Percentiles rank a stretch among this genome's conserved stretches.
phyloP scores from a whole-genome alignment of 2,888 invertebrate genomes.

The Helleia helle region DNA sequence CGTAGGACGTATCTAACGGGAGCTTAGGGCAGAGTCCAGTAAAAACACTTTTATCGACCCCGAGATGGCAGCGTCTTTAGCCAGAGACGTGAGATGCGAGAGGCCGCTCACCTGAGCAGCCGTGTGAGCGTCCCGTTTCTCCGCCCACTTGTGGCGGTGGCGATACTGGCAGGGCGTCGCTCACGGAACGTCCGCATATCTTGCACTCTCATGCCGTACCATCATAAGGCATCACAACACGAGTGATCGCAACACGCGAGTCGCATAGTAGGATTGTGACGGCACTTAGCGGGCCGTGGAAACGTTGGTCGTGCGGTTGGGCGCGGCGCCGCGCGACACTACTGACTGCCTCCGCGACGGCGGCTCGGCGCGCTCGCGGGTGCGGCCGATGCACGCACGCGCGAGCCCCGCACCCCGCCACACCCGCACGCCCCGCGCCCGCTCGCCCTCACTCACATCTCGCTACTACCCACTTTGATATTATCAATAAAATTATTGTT shows the following conservation, averaged over 20 bases:
- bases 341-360: constrained; percentile 32
- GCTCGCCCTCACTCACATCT: constrained; percentile 54
- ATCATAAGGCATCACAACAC: constrained; percentile 70
- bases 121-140: constrained; percentile 47
- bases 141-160: constrained; percentile 68
- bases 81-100: constrained; percentile 48
- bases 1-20: background rate
- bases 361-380: constrained; percentile 55
- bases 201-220: constrained; percentile 65
- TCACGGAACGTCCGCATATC: constrained; percentile 70
- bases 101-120: constrained; percentile 65
- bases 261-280: constrained; percentile 43
- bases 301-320: constrained; percentile 30
- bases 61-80: constrained; percentile 50
- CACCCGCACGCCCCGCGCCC: constrained; percentile 23
- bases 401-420: constrained; percentile 30
- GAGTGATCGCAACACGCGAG: constrained; percentile 55
- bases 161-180: constrained; percentile 38
- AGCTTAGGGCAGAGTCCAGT: constrained; percentile 9
- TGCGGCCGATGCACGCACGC: constrained; percentile 61
- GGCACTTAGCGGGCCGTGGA: constrained; percentile 23
- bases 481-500: constrained; percentile 72
- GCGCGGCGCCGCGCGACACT: constrained; percentile 42
- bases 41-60: constrained; percentile 53
- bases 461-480: constrained; percentile 63